These are phyloP conservation scores for Toxonevra muliebris DNA, from an alignment of 2,888 invertebrate genomes.

Conservation along the genomic window DNA sequence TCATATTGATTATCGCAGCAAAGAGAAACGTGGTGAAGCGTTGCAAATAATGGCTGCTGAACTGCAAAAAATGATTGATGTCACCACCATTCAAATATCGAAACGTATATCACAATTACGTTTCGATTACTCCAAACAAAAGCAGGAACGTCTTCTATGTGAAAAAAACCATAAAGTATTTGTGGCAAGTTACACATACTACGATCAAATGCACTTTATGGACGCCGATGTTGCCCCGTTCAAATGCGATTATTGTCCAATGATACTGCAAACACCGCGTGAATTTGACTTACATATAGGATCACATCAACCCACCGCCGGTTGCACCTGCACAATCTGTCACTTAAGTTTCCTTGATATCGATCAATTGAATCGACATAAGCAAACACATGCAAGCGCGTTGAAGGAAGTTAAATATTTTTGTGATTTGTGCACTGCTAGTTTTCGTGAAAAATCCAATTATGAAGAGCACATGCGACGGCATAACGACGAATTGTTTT, in stretches of 20 bases:
- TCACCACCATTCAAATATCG: conserved; percentile 58
- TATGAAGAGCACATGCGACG: conserved; percentile 58
- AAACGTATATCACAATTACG: conserved; percentile 58
- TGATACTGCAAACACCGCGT: conserved; percentile 54
- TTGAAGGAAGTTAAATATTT: conserved; percentile 53
- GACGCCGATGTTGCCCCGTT: conserved; percentile 58
- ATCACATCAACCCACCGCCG: conserved; percentile 46
- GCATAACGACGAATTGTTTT: conserved; percentile 56
- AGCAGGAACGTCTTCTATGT: conserved; percentile 54
- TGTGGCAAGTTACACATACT: conserved; percentile 54
- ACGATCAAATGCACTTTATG: conserved; percentile 58
- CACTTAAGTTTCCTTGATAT: conserved; percentile 50
- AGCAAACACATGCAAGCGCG: conserved; percentile 47
- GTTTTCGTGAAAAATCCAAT: conserved; percentile 57
- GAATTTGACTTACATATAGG: conserved; percentile 54
- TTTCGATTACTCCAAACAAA: conserved; percentile 59
- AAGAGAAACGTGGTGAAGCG: conserved; percentile 57
- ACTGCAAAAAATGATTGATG: conserved; percentile 53
- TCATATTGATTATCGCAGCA: conserved; percentile 58
- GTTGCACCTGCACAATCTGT: conserved; percentile 49
- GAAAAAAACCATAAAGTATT: conserved; percentile 53
- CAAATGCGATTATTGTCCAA: conserved; percentile 54
- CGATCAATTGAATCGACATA: conserved; percentile 53
- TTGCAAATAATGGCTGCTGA: conserved; percentile 57
- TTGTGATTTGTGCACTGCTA: conserved; percentile 58